Evolutionary conservation across 2,888 invertebrate species (phyloP).

Genomic region (Polydrusus cervinus): DNA sequence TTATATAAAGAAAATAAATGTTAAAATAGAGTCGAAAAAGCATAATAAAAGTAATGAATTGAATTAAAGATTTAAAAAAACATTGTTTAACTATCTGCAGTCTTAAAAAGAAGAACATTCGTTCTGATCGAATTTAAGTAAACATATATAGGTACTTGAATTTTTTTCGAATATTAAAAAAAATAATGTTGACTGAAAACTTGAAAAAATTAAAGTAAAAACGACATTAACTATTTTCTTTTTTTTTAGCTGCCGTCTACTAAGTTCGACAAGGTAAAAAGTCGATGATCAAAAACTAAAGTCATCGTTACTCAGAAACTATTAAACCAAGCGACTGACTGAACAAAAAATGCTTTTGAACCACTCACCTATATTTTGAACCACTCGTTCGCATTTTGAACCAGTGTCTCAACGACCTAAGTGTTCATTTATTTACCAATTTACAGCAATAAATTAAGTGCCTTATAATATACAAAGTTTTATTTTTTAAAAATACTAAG

Average conservation of each 20-base stretch:
- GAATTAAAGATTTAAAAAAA: too few species aligned
- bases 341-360: constrained; percentile 57
- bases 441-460: constrained; percentile 58
- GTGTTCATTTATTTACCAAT: constrained; percentile 62
- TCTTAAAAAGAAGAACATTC: too few species aligned
- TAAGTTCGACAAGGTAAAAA: constrained; percentile 60
- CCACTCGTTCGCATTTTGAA: constrained; percentile 58
- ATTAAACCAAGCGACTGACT: constrained; percentile 61
- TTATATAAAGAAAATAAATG: too few species aligned
- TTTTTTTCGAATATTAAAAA: too few species aligned
- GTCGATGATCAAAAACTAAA: constrained; percentile 55
- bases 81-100: too few species aligned
- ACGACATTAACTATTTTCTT: constrained; percentile 29
- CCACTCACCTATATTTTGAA: constrained; percentile 57
- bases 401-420: constrained; percentile 58
- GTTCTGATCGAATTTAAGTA: too few species aligned
- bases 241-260: constrained; percentile 68
- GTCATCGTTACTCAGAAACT: constrained; percentile 47
- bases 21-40: too few species aligned
- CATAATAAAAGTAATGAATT: too few species aligned
- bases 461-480: constrained; percentile 65
- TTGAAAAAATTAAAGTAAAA: too few species aligned
- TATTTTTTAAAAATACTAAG: constrained; percentile 26
- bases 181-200: too few species aligned
- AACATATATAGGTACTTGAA: too few species aligned